Base-by-base conservation (phyloP, 2,113 vertebrate species). In the Bucco capensis region DNA sequence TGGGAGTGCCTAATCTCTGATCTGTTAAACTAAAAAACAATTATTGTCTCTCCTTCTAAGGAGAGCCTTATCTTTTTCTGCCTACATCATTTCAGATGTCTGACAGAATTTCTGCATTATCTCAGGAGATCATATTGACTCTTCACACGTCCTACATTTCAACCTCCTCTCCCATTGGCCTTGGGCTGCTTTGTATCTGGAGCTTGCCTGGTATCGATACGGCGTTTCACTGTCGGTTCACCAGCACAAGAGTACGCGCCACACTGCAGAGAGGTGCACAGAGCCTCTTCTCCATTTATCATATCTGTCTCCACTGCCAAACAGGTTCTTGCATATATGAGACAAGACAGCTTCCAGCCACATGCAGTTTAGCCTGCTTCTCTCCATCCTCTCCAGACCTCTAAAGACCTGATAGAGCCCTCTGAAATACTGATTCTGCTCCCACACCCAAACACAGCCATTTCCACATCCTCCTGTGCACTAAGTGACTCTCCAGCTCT, bases 21-120 rank as follows among this genome's bases (percentile, higher is more conserved):
- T 97, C 97, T 97, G 94, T 96, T 95, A 92, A 8, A n/a, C 91
- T 97, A 90, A 92, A 92, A 97, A 97, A 89, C 96, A 97, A 97
- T 97, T 96, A 97, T 88, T 96, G 93, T 96, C 92, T 97, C 69
- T 95, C 62, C 83, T 97, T 81, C 91, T 89, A 95, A 86, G 87
- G 54, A 97, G 69, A 90, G 58, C 72, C 60, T 93, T 97, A 64
- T 81, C 89, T 97, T 95, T 93, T 94, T 83, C 82, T 58, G 91
- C 92, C 90, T 94, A 80, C 76, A 88, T 89, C 5, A 90, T 94
- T 96, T 97, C 56, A 28, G 81, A 92, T 96, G 96, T 96, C 95
- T 96, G 86, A 83, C 8, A 22, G 91, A 96, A 96, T 33, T 83
- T 90, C 73, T 95, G 78, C 79, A 72, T 97, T 96, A 97, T 97